Base-by-base conservation (phyloP, 2,888 invertebrate species). In the Sabatieria punctata region DNA sequence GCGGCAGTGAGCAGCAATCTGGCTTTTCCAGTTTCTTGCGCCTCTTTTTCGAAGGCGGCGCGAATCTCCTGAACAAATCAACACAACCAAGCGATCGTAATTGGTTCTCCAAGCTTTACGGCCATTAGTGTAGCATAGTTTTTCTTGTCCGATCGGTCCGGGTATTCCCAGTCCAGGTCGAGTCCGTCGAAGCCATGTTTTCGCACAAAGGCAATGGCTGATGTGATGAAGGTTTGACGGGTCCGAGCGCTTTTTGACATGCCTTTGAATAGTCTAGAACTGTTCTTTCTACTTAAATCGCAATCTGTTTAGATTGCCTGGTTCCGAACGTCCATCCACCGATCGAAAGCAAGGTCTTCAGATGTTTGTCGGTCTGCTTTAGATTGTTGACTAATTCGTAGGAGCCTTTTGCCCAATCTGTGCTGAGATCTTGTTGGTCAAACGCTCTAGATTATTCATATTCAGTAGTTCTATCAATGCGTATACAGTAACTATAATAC, bases 281-380 rank as follows among this genome's bases (percentile, higher is more conserved):
- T n/a, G n/a, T n/a, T n/a, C n/a, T n/a, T n/a, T n/a, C n/a, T n/a
- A n/a, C n/a, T n/a, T n/a, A n/a, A n/a, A n/a, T n/a, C n/a, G n/a
- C n/a, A n/a, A n/a, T n/a, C n/a, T n/a, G n/a, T n/a, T n/a, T n/a
- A n/a, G n/a, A 3, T 21, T 13, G 47, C 49, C 47, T 41, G 21
- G 91, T 93, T 36, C 91, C 91, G 66, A 91, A 91, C 0, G 86
- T 88, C 89, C 89, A 91, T 48, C 91, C 91, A 69, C 89, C 89
- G 59, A 89, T 80, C 55, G 89, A 89, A 45, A 91, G 71, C n/a
- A 89, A 75, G 40, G 85, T 79, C 72, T 91, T 88, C 64, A 91
- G 70, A 57, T 82, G 82, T 1, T 88, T 82, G 70, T 89, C 91
- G 1, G 77, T 78, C 61, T 85, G 83, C 71, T 85, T 89, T 62